phyloP scores from a whole-genome alignment of 2,113 vertebrate genomes.

The Euleptes europaea region DNA sequence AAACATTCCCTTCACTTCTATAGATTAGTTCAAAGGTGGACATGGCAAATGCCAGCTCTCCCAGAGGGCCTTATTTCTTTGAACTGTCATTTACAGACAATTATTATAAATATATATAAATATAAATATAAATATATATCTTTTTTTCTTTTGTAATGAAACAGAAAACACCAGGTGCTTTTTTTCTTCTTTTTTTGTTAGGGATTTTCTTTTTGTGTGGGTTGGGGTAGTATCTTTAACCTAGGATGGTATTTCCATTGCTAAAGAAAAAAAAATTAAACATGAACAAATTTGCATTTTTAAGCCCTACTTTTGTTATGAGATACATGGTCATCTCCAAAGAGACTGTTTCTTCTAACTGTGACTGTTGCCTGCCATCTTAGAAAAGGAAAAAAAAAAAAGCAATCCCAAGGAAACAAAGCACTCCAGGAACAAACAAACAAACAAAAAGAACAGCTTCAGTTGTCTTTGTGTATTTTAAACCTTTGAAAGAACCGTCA shows the following conservation, averaged over 20 bases:
- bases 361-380: constrained; percentile 87
- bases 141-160: constrained; percentile 67
- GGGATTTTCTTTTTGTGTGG: constrained; percentile 17
- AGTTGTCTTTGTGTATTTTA: constrained; percentile 95
- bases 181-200: constrained; percentile 45
- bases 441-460: constrained; percentile 74
- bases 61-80: constrained; percentile 71
- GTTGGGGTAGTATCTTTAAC: constrained; percentile 62
- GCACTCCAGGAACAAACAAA: constrained; percentile 59
- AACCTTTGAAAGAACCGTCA: constrained; percentile 91
- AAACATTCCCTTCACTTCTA: constrained; percentile 91
- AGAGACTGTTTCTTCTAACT: constrained; percentile 86
- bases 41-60: constrained; percentile 73
- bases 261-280: constrained; percentile 12
- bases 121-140: constrained; percentile 52
- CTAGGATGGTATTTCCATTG: constrained; percentile 54
- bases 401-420: constrained; percentile 64
- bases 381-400: constrained; percentile 48
- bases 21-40: constrained; percentile 83
- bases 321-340: constrained; percentile 83
- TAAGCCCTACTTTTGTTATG: constrained; percentile 71
- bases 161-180: constrained; percentile 79
- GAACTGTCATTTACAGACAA: constrained; percentile 76
- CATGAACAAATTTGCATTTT: constrained; percentile 47
- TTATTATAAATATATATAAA: constrained; percentile 49